Evolutionary conservation across 2,797 vertebrate species (phyloP).

Genomic region (Xyrichtys novacula): DNA sequence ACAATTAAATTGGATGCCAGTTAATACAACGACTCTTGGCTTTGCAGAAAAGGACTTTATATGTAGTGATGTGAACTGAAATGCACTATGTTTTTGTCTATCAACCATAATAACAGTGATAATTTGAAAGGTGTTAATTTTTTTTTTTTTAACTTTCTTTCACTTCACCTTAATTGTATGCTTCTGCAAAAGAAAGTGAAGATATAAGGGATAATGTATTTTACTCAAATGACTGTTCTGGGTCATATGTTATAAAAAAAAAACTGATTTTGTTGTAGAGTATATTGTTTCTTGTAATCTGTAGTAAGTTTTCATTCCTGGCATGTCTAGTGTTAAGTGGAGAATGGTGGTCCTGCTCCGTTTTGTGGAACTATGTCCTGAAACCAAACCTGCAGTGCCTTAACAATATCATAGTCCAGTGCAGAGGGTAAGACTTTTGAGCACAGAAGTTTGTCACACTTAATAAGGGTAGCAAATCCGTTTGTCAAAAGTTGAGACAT

Average conservation of each 20-base stretch:
- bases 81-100: slow-evolving; percentile 43
- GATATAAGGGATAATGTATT: slow-evolving; percentile 38
- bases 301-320: slow-evolving; percentile 15
- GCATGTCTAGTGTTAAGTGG: neutral
- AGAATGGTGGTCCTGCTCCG: slow-evolving; percentile 5
- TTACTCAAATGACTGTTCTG: slow-evolving; percentile 31
- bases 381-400: slow-evolving; percentile 62
- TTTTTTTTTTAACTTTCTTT: slow-evolving; percentile 8
- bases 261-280: slow-evolving; percentile 19
- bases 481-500: slow-evolving; percentile 8
- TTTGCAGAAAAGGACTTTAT: slow-evolving; percentile 30
- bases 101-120: slow-evolving; percentile 17
- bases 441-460: slow-evolving; percentile 19
- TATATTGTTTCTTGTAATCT: slow-evolving; percentile 25
- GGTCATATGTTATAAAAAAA: slow-evolving; percentile 11
- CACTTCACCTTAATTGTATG: neutral
- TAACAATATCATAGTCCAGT: slow-evolving; percentile 24
- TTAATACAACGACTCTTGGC: slow-evolving; percentile 24
- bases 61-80: slow-evolving; percentile 38
- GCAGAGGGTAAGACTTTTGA: slow-evolving; percentile 1
- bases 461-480: slow-evolving; percentile 13
- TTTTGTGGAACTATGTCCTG: slow-evolving; percentile 28
- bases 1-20: neutral
- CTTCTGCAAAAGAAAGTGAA: neutral
- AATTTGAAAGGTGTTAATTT: slow-evolving; percentile 41